These are phyloP conservation scores for Yponomeuta cagnagella DNA, from an alignment of 2,888 invertebrate genomes.

Conservation along the genomic window DNA sequence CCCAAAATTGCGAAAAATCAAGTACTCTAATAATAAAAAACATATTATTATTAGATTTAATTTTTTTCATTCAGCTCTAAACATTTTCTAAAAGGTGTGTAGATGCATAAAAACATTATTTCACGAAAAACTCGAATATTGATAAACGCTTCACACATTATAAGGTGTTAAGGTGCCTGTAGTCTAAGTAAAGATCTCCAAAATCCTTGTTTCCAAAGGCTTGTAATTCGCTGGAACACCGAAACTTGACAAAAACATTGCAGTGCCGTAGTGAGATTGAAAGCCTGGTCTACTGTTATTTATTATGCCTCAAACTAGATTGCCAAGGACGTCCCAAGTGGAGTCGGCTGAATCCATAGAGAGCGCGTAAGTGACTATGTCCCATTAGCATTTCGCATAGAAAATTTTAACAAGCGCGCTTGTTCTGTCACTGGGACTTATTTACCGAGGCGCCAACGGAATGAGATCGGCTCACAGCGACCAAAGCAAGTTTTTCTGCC, in stretches of 20 bases:
- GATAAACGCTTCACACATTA: too few species aligned
- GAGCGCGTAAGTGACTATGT: background rate
- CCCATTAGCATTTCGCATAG: background rate
- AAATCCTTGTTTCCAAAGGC: too few species aligned
- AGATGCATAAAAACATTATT: too few species aligned
- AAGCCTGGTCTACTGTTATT: background rate
- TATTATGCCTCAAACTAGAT: background rate
- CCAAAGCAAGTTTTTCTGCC: background rate
- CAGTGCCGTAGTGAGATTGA: background rate
- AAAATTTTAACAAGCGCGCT: constrained; percentile 1
- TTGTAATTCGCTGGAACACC: too few species aligned
- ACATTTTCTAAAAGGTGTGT: too few species aligned
- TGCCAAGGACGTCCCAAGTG: background rate
- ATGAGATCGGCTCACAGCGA: background rate
- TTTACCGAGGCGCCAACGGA: background rate
- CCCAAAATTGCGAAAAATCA: too few species aligned
- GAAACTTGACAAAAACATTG: background rate
- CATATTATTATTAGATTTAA: too few species aligned
- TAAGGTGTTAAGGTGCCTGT: too few species aligned
- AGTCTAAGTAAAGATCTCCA: too few species aligned
- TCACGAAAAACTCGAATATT: too few species aligned
- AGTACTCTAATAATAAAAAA: too few species aligned
- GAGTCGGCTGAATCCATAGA: background rate
- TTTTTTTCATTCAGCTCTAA: too few species aligned
- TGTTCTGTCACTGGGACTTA: background rate